Percentiles rank a stretch among this genome's conserved stretches.
phyloP scores from a whole-genome alignment of 2,888 invertebrate genomes.

The Diaphora mendica region DNA sequence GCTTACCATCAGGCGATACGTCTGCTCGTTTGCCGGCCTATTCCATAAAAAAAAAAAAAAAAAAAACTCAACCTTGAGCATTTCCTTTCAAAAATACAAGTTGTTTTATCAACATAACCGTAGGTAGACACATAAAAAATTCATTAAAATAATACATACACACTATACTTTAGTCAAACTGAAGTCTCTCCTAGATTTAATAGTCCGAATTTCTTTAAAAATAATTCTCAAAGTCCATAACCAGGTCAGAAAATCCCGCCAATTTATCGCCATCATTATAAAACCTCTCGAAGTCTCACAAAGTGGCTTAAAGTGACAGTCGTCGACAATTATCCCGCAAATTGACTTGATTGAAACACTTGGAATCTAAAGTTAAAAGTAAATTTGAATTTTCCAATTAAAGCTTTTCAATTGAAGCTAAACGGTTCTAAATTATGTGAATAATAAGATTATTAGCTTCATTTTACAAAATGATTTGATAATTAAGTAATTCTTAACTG shows the following conservation, averaged over 20 bases:
- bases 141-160: not conserved
- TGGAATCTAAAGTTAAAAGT: constrained; percentile 31
- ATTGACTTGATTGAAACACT: constrained; percentile 50
- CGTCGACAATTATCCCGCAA: constrained; percentile 43
- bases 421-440: constrained; percentile 21
- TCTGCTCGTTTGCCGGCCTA: too few species aligned
- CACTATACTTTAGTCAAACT: not conserved
- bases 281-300: constrained; percentile 23
- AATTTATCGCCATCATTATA: constrained; percentile 34
- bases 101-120: not conserved
- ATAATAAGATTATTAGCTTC: constrained; percentile 23
- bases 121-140: not conserved
- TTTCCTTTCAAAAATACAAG: not conserved
- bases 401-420: constrained; percentile 29
- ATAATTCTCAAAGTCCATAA: constrained; percentile 1
- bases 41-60: too few species aligned
- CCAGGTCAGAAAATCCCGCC: constrained; percentile 10
- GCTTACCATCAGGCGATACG: too few species aligned
- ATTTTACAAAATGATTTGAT: constrained; percentile 20
- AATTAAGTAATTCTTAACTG: not conserved
- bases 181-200: not conserved
- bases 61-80: not conserved
- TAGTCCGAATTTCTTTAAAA: not conserved
- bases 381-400: constrained; percentile 50
- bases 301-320: constrained; percentile 35